Base-by-base conservation (phyloP, 2,113 vertebrate genomes). In the Microtus oregoni region DNA sequence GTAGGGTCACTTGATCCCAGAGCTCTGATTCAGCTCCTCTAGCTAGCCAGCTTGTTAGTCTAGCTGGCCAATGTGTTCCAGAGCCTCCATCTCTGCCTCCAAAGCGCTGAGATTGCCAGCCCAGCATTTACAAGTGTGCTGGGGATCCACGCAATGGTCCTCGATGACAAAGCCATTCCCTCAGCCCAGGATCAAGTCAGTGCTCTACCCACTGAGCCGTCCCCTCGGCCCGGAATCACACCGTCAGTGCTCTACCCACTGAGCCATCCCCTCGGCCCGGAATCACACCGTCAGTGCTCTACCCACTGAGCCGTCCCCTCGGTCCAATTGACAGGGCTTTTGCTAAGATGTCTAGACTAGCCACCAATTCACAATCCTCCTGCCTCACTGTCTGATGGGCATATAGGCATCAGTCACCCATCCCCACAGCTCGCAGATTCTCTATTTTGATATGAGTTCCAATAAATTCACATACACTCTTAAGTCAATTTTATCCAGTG, bases 391-490 rank as follows among this genome's bases (percentile, higher is more conserved):
- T 90, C 89, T 41, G 7, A 50, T n/a, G 41, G 72, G 22, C 35
- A 65, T 50, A 78, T 1, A 76, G 41, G 41, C 28, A 65, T 78
- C 58, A 0, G 50, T 38, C 73, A 89, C 15, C 24, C 65, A 55
- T 52, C 28, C 14, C 17, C 24, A 76, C 73, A 50, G 41, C 38
- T 88, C 85, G 89, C 52, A 95, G 94, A 89, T 28, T 89, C 92
- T 78, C 55, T 79, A 30, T 76, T 95, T 92, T 91, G 50, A 72
- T 63, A 79, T 26, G 41, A 89, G 41, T 41, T 97, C 89, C 77
- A 95, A 85, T 32, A 32, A 47, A 92, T 22, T 82, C 47, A 9
- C 7, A 38, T 32, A 58, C 41, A 94, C n/a, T 50, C 70, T 50
- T 79, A 67, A 83, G 24, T 85, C 47, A 95, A 81, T 22, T 90